Evolutionary conservation across 2,888 invertebrate genomes (phyloP), one percentile per base, ranked within the genome.

Genomic region (Drosophila diplacantha): DNA sequence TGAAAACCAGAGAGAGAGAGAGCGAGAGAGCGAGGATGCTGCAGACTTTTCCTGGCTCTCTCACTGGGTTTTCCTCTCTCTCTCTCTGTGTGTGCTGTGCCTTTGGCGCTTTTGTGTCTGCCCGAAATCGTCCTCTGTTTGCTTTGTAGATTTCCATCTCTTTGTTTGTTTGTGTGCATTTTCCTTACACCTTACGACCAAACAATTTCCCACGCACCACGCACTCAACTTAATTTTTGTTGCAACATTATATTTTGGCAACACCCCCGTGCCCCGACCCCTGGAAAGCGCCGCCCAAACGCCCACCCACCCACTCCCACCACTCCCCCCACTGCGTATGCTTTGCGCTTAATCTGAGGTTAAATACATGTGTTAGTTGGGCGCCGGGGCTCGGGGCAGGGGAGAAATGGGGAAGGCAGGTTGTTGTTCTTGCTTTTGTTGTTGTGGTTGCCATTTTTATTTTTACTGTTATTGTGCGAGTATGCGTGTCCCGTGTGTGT

Each of bases 161-260:
- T 47, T 60, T 47, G 38, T 63, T 52, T 54, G 51, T 37, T 60
- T 58, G 60, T 64, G 70, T 65, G 54, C 69, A 60, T 52, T 64
- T 80, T 69, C 69, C 71, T 71, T 83, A 78, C 74, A 83, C 83
- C 78, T 75, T 67, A 58, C 47, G 64, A 76, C 58, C 66, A 77
- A 71, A 75, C 81, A 73, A 65, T 81, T 74, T 78, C 62, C 71
- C 74, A 81, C 61, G 62, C 69, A 74, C 76, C 73, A 74, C 81
- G 79, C 81, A 83, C 83, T 80, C 83, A 81, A 81, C 74, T 81
- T 81, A 64, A 81, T 81, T 72, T 83, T 76, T 79, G 83, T 80
- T 80, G 81, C 83, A 80, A 74, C 83, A 69, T 64, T 71, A 72
- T 71, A 79, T 75, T 78, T 69, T 65, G 74, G 64, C 37, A 58